Evolutionary conservation across 2,797 vertebrate species (phyloP), one percentile per base, ranked within the genome.

Genomic region (Sebastes flavidus): DNA sequence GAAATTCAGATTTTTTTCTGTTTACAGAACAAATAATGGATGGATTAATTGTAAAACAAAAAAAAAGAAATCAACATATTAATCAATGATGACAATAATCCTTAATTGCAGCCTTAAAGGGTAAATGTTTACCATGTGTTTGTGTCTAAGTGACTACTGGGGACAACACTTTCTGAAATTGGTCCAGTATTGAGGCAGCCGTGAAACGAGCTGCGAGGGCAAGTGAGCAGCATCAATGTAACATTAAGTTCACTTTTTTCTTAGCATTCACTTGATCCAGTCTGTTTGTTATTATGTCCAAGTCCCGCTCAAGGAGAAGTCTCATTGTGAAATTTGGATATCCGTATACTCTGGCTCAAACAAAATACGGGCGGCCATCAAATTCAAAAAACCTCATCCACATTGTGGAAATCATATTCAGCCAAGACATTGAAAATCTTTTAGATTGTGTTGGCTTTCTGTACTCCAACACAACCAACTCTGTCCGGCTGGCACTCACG

Each of bases 331-430:
- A 49, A 49, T 2, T 0, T 49, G 46, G 0, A 49, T 20, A 18
- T 49, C 42, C 0, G 7, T 49, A 0, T 46, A 0, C 42, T 18
- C 0, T 0, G 6, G 42, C 42, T 49, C 42, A 49, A 20, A 49
- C 0, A 49, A 49, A 49, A 49, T 49, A 49, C 3, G 18, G 46
- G 3, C 1, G 42, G 42, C 42, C 42, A 3, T 46, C 42, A 8
- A 46, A 46, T 46, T 46, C 3, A 46, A 46, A 46, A 46, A 46
- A 46, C 1, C 16, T 8, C 16, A 46, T 46, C 42, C 16, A 46
- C 16, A 46, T 49, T 49, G 18, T 49, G 46, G 7, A 49, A 49
- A 49, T 49, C 46, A 52, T 52, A 52, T 52, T 52, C 46, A 52
- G 18, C 46, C 0, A 9, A n/a, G 46, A 52, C 18, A n/a, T 9